phyloP scores from a whole-genome alignment of 2,113 vertebrate genomes.

The Actinemys pallida region DNA sequence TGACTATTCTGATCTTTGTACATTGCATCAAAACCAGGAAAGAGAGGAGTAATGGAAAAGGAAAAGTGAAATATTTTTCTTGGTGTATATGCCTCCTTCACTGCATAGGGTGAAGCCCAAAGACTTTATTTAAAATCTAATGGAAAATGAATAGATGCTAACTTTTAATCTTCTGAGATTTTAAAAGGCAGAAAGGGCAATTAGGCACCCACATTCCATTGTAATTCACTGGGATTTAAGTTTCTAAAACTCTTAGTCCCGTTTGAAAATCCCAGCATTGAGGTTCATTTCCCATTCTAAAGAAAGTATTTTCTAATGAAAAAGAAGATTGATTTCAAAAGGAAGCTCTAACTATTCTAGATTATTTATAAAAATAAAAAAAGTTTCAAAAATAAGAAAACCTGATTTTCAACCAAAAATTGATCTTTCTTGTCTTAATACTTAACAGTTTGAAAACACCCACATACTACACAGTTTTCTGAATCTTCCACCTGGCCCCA shows the following conservation, averaged over 20 bases:
- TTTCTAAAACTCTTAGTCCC: neutral
- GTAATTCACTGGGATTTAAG: neutral
- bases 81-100: neutral
- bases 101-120: neutral
- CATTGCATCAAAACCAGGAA: neutral
- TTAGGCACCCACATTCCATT: neutral
- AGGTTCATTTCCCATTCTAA: neutral
- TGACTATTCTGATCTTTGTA: neutral
- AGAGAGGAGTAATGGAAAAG: accelerated
- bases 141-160: neutral
- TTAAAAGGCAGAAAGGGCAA: neutral
- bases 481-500: accelerated
- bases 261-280: neutral
- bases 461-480: neutral
- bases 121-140: accelerated
- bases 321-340: neutral
- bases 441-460: neutral
- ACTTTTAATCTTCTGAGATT: neutral
- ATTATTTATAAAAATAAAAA: neutral
- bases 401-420: neutral
- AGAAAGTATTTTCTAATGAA: neutral
- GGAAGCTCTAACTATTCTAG: neutral
- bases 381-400: neutral
- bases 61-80: neutral
- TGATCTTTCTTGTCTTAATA: neutral